Percentiles rank a stretch among this genome's conserved stretches.
Evolutionary conservation across 2,888 invertebrate genomes (phyloP).

Genomic region (Eupithecia subfuscata): DNA sequence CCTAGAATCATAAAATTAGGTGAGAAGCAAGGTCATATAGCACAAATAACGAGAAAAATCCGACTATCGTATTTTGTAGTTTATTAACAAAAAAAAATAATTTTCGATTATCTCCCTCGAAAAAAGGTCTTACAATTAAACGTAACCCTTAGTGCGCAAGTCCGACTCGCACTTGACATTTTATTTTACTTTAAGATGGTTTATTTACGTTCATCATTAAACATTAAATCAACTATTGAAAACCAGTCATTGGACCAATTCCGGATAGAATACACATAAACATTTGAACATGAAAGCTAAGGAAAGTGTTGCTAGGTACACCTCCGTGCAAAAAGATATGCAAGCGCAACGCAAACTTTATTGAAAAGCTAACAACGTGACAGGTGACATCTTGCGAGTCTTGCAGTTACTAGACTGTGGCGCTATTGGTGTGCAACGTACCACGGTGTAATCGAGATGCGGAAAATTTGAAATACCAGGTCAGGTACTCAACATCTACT

Average conservation of each 20-base stretch:
- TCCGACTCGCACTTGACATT: too few species aligned
- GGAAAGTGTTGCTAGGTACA: not conserved
- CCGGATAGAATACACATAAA: not conserved
- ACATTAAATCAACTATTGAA: not conserved
- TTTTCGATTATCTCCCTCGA: too few species aligned
- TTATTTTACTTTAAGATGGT: not conserved
- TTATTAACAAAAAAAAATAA: too few species aligned
- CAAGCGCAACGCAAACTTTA: conserved; percentile 32
- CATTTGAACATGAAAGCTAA: not conserved
- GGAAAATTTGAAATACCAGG: conserved; percentile 44
- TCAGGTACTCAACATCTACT: not conserved
- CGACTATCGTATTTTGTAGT: too few species aligned
- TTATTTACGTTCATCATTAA: not conserved
- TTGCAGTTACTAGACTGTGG: conserved; percentile 59
- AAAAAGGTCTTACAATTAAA: too few species aligned
- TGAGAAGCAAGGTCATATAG: too few species aligned
- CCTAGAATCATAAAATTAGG: too few species aligned
- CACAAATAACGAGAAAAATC: too few species aligned
- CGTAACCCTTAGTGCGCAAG: too few species aligned
- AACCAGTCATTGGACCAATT: not conserved
- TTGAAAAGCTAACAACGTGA: conserved; percentile 31
- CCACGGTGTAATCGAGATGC: conserved; percentile 48
- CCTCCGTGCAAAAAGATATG: conserved; percentile 1
- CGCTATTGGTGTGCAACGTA: conserved; percentile 48
- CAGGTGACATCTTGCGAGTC: conserved; percentile 45